Evolutionary conservation across 2,113 vertebrate species (phyloP), one percentile per base, ranked within the genome.

Genomic region (Nesoenas mayeri): DNA sequence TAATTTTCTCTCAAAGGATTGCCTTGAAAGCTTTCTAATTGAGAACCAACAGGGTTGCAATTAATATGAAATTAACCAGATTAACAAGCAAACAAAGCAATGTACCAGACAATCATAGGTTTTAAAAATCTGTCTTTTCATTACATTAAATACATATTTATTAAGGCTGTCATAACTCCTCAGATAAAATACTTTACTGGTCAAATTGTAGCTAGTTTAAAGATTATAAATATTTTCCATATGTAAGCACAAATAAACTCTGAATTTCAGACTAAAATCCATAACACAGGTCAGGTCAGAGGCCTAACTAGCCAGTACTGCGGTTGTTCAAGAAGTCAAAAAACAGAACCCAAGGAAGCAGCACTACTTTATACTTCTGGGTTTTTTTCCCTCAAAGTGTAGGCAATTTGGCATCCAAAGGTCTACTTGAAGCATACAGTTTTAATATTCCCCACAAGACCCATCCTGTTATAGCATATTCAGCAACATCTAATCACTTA

Each of bases 1-100:
- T 75, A 80, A 94, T 93, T 95, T 94, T 88, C 64, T 90, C 69
- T 93, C 85, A 92, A 88, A 86, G 4, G 44, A 90, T 53, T 92
- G 29, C 19, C 86, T 81, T 95, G 75, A 93, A 94, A 83, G 25
- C 44, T 75, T 90, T 83, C 57, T 89, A 89, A 91, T 53, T 93
- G 79, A 90, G 79, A 95, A 73, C 26, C 64, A 88, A 93, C 38
- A 53, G 75, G 82, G 51, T 64, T 85, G 42, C 48, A 84, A 89
- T 88, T 90, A 80, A 80, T 64, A 85, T 50, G 32, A 92, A 93
- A 91, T 90, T 44, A 95, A 29, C 15, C 31, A 93, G 80, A 96
- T 71, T 44, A 83, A 88, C 81, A 93, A 74, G 29, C 25, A 85
- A 71, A 47, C 54, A 85, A 79, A 25, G 28, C 72, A 61, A 74